Conservation (phyloP, 1,140 invertebrate species). For the Brachionus sp. region DNA sequence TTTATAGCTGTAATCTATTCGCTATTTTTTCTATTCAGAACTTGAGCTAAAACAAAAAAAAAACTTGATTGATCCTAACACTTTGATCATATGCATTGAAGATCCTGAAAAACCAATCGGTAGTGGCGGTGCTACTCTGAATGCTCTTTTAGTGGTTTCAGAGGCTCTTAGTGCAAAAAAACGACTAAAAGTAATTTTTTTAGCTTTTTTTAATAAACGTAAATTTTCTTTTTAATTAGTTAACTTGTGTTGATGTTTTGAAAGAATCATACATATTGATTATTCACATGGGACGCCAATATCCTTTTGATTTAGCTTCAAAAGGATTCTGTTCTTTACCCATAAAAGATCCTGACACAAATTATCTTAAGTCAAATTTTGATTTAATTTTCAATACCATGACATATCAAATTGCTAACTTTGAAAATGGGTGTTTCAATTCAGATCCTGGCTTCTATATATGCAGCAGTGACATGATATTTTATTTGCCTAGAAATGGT, state of each 20-base stretch:
- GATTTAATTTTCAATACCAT: neutral
- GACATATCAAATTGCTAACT: conserved; percentile 15
- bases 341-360: neutral
- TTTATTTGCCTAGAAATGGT: conserved; percentile 51
- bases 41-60: conserved; percentile 55
- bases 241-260: conserved; percentile 60
- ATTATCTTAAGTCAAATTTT: neutral
- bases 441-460: conserved; percentile 60
- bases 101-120: conserved; percentile 60
- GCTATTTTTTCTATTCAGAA: conserved; percentile 51
- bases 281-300: conserved; percentile 53
- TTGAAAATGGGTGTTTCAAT: conserved; percentile 45
- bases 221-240: no score
- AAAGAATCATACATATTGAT: conserved; percentile 59
- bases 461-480: conserved; percentile 60
- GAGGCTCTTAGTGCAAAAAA: conserved; percentile 60
- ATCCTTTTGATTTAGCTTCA: conserved; percentile 6
- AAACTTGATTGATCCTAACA: conserved; percentile 54
- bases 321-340: conserved; percentile 16
- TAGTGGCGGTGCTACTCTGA: conserved; percentile 63
- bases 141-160: conserved; percentile 61
- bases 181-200: conserved; percentile 58
- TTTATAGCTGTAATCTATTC: neutral
- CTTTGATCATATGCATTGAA: conserved; percentile 57
- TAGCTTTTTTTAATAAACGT: no score